Conservation (phyloP, 2,797 vertebrate genomes). For the Gymnothorax javanicus region DNA sequence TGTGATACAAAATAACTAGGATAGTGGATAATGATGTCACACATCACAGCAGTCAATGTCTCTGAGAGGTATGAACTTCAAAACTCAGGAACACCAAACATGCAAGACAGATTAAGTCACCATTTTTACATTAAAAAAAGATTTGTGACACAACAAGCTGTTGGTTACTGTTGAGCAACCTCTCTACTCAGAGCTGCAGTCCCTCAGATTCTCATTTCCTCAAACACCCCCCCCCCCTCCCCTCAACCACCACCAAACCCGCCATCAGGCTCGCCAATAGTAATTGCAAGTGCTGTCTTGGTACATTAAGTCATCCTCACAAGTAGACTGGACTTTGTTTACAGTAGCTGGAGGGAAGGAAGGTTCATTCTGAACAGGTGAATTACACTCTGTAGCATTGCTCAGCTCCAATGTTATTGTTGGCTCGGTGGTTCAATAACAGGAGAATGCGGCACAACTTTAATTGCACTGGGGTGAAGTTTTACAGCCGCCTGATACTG, state of each 20-base stretch:
- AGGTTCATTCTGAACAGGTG: not conserved
- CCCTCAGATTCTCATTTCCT: not conserved
- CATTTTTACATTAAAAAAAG: not conserved
- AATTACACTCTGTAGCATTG: not conserved
- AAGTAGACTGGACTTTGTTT: not conserved
- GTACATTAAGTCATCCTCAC: not conserved
- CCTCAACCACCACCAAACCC: too few species aligned
- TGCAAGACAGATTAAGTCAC: not conserved
- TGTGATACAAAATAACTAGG: too few species aligned
- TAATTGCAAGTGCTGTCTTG: constrained; percentile 12
- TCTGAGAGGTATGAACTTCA: not conserved
- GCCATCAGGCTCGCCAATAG: not conserved
- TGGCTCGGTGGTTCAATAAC: not conserved
- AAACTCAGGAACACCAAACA: not conserved
- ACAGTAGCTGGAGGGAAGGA: constrained; percentile 7
- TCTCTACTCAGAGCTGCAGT: not conserved
- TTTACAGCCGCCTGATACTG: constrained; percentile 1
- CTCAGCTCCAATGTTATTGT: not conserved
- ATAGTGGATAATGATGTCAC: not conserved
- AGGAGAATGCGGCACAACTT: not conserved
- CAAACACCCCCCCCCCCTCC: not conserved
- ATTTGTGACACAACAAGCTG: not conserved
- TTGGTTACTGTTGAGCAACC: not conserved
- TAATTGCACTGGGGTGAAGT: not conserved
- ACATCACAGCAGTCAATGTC: not conserved